Conservation (phyloP, 1,140 invertebrate species). For the Apis mellifera region DNA sequence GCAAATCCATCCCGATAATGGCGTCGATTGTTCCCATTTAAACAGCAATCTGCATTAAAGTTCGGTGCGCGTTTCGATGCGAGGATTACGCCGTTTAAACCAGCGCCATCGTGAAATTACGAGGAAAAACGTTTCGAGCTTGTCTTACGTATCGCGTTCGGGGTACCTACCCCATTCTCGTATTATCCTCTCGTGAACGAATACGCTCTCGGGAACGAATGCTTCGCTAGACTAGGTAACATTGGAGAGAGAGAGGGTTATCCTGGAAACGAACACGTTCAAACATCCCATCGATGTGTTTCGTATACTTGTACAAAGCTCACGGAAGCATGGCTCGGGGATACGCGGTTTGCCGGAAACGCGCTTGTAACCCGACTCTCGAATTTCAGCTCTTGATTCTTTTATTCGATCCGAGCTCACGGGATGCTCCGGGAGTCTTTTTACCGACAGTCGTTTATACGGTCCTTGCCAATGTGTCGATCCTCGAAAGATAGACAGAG, state of each 20-base stretch:
- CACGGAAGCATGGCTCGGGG: neutral
- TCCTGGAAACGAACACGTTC: neutral
- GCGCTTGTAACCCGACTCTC: neutral
- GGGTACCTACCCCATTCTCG: neutral
- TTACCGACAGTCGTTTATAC: constrained; percentile 37
- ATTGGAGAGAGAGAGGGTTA: neutral
- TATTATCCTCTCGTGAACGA: neutral
- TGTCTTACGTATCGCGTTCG: constrained; percentile 9
- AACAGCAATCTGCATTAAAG: constrained; percentile 36
- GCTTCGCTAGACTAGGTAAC: neutral
- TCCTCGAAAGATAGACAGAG: neutral
- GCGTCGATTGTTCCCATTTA: constrained; percentile 47
- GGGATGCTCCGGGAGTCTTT: neutral
- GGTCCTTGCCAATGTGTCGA: constrained; percentile 8
- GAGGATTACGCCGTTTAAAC: constrained; percentile 30
- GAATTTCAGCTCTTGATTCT: constrained; percentile 24
- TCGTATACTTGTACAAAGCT: neutral
- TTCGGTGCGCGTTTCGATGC: neutral
- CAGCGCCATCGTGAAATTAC: constrained; percentile 34
- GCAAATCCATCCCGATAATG: constrained; percentile 36
- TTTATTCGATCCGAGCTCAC: constrained; percentile 42
- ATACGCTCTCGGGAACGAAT: neutral
- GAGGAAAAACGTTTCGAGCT: constrained; percentile 23
- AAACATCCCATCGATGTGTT: neutral
- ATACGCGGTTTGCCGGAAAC: constrained; percentile 24